These are phyloP conservation scores for Rhopalosiphum maidis DNA, from an alignment of 1,140 invertebrate species.

Conservation along the genomic window DNA sequence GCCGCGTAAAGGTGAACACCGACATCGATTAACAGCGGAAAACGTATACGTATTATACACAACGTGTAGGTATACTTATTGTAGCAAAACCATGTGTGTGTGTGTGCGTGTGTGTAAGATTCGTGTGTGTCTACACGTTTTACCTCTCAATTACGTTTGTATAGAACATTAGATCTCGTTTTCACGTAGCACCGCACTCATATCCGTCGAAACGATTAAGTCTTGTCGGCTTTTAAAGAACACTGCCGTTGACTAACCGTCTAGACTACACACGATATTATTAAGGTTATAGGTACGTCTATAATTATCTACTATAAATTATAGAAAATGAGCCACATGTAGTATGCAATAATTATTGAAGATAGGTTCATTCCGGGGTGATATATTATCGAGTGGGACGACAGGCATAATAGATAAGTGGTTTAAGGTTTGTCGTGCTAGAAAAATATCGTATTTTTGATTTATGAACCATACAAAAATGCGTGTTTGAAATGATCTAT, in stretches of 20 bases:
- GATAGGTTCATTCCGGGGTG: background rate
- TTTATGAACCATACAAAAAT: background rate
- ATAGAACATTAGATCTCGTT: background rate
- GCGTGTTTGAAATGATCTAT: background rate
- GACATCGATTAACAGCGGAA: background rate
- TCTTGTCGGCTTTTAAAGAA: background rate
- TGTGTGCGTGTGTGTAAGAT: no score
- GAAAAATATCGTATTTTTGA: background rate
- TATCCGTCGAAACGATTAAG: background rate
- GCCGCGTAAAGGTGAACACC: background rate
- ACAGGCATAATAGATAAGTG: background rate
- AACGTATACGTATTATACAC: background rate
- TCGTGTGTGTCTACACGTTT: background rate
- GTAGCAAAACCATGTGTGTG: background rate
- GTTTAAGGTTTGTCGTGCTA: background rate
- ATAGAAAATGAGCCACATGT: background rate
- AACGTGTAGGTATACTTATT: background rate
- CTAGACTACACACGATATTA: no score
- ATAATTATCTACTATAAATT: background rate
- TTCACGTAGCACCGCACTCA: background rate
- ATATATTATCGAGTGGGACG: background rate
- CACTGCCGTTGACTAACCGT: no score
- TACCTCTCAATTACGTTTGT: background rate
- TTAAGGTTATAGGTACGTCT: no score
- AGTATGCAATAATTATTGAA: background rate